Base-by-base conservation (phyloP, 30 jellyfish, hydroid and myxozoan species). In the Hydractinia echinata region DNA sequence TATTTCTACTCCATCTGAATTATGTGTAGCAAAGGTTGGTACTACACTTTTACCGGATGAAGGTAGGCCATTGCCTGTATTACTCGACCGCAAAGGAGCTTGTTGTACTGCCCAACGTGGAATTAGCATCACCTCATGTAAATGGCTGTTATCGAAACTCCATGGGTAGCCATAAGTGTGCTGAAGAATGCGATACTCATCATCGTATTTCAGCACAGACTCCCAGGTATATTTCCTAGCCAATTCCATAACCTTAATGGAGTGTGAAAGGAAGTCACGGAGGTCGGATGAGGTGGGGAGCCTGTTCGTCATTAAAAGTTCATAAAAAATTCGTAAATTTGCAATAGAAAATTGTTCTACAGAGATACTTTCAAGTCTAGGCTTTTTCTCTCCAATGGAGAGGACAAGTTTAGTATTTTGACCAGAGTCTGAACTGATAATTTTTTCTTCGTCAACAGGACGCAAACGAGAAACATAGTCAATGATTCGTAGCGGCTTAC, bases 181-280 rank as follows among this genome's bases (percentile, higher is more conserved):
- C 44, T 30, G 44, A 30, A 30, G 44, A 30, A 30, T 30, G 44
- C 44, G 44, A 30, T 30, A 30, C 44, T 30, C 44, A 30, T 30
- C 44, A 30, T 30, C 44, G 44, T 30, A 30, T 30, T 30, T 30
- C 44, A 58, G 69, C 19, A 58, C 69, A 58, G 69, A 58, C 69
- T 58, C 69, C 15, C 69, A 58, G 69, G 69, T 58, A 58, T 58
- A 58, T 58, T 58, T 58, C 69, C 69, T 58, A 58, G 69, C 69
- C 69, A 58, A 58, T 16, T 58, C 69, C 3, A 58, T 13, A 58
- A 58, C 69, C 69, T 58, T 11, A 58, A 58, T 58, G 69, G 69
- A 58, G 69, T 16, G 19, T 11, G 69, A 58, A 11, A 58, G 19
- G 19, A 11, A 58, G 15, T 58, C 69, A 13, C 69, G 69, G 15